phyloP scores from a whole-genome alignment of 2,113 vertebrate species.

The Atrichornis clamosus region DNA sequence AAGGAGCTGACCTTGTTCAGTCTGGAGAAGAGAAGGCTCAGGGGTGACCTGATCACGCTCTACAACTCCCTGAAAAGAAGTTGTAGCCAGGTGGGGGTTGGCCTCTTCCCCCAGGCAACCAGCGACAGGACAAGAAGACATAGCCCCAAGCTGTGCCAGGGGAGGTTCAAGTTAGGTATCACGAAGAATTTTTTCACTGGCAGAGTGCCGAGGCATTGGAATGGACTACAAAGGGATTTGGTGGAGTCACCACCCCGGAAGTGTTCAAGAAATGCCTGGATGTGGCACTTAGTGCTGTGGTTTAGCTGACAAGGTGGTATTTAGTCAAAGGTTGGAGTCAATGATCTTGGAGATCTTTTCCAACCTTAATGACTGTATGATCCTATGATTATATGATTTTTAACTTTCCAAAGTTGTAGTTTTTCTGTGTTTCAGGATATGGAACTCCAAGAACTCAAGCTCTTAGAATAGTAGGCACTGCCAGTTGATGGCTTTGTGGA shows the following conservation, averaged over 20 bases:
- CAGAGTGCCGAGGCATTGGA: neutral
- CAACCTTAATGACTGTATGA: neutral
- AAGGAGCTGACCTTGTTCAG: neutral
- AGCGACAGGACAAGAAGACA: neutral
- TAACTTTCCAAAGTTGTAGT: neutral
- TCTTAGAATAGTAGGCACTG: neutral
- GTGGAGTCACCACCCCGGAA: neutral
- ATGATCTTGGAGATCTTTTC: neutral
- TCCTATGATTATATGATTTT: neutral
- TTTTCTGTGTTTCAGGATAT: neutral
- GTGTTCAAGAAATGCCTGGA: neutral
- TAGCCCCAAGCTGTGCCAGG: neutral
- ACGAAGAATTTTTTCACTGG: neutral
- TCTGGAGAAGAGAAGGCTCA: neutral
- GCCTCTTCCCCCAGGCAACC: neutral
- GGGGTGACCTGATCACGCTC: too few relatives aligned
- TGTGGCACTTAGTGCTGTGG: neutral
- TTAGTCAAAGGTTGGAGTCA: fast-evolving
- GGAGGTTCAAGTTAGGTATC: neutral
- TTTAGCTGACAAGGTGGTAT: neutral
- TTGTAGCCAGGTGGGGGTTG: neutral
- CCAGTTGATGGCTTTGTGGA: neutral
- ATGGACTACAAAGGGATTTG: neutral
- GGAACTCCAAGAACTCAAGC: neutral
- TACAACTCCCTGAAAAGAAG: neutral